Conservation (phyloP, 1,140 invertebrate genomes). For the Aphidius ervi region DNA sequence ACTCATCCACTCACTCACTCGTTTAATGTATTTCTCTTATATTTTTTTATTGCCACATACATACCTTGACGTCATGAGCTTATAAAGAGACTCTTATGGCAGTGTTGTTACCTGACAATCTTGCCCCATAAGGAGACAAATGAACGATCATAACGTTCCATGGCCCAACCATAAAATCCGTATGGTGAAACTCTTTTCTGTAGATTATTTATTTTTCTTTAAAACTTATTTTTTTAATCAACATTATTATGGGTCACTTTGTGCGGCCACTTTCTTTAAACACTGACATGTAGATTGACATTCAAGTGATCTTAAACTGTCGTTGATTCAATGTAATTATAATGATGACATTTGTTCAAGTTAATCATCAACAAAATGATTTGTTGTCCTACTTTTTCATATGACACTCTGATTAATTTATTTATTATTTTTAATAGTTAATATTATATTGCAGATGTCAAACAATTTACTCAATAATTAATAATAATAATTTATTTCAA, state of each 20-base stretch:
- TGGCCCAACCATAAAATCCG: slow-evolving; percentile 21
- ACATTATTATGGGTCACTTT: not conserved
- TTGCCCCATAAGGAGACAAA: slow-evolving; percentile 31
- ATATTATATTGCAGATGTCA: too few relatives aligned
- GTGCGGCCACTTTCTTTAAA: slow-evolving; percentile 16
- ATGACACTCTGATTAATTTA: too few relatives aligned
- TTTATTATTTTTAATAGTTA: too few relatives aligned
- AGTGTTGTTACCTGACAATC: slow-evolving; percentile 23
- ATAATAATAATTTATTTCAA: too few relatives aligned
- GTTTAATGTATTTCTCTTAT: not conserved
- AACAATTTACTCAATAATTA: too few relatives aligned
- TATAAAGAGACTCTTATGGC: slow-evolving; percentile 22
- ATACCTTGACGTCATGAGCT: slow-evolving; percentile 24
- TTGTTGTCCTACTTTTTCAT: too few relatives aligned
- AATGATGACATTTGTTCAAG: not conserved
- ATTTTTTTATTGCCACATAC: slow-evolving; percentile 20
- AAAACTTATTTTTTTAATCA: not conserved
- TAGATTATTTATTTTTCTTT: slow-evolving; percentile 2
- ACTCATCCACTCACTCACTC: not conserved
- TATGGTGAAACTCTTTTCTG: slow-evolving; percentile 21
- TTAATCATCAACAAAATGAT: too few relatives aligned
- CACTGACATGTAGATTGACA: not conserved
- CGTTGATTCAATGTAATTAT: not conserved
- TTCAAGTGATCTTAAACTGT: too few relatives aligned
- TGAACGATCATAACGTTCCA: slow-evolving; percentile 26